A percentile compares a stretch with the other conserved stretches of the same genome.
Evolutionary conservation across 2,888 invertebrate species (phyloP).

Genomic region (Polyommatus iphigenia): DNA sequence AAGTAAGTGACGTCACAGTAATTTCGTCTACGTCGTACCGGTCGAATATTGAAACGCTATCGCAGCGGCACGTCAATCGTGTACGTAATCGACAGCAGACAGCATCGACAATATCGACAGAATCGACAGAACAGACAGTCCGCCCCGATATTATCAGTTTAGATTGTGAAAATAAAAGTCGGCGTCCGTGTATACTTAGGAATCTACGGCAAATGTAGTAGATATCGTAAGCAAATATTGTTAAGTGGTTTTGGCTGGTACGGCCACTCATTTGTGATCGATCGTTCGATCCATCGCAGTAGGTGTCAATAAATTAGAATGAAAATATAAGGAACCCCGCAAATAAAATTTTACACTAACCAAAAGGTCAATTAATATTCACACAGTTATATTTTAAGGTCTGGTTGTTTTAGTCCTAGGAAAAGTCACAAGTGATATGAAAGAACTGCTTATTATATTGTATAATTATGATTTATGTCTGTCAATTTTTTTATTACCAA

Average conservation of each 20-base stretch:
- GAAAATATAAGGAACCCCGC: too few species aligned
- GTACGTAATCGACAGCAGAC: constrained; percentile 34
- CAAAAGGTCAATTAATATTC: too few species aligned
- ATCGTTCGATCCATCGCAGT: background rate
- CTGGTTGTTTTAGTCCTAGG: too few species aligned
- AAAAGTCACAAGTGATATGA: too few species aligned
- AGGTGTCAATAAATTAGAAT: background rate
- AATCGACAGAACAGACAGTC: constrained; percentile 23
- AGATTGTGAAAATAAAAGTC: constrained; percentile 31
- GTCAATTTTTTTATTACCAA: background rate
- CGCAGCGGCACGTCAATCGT: constrained; percentile 49
- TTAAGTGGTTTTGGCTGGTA: background rate
- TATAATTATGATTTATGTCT: too few species aligned
- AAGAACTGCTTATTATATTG: too few species aligned
- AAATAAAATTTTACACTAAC: too few species aligned
- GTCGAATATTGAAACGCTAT: constrained; percentile 51
- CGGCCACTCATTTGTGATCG: background rate
- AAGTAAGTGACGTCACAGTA: constrained; percentile 53
- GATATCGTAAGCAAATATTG: background rate
- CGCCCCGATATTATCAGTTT: constrained; percentile 26
- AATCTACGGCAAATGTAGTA: background rate
- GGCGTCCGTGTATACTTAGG: background rate
- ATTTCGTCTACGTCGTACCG: constrained; percentile 64
- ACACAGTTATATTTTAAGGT: too few species aligned
- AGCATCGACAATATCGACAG: constrained; percentile 28